Evolutionary conservation across 2,888 invertebrate genomes (phyloP).

Genomic region (Caenorhabditis sp.): DNA sequence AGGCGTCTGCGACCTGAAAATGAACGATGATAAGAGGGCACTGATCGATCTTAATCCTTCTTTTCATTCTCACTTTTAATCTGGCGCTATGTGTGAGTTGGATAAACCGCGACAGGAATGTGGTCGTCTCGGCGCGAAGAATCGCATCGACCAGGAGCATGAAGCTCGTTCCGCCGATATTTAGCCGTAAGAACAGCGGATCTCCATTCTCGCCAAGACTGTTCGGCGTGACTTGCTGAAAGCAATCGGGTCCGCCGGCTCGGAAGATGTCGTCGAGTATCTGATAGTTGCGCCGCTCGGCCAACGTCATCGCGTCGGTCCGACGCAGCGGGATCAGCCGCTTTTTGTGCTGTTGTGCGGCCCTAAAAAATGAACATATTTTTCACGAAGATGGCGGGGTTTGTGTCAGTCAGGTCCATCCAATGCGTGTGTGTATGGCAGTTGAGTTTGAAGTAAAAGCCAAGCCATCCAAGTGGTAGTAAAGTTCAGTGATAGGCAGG

Average conservation of each 20-base stretch:
- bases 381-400: too few relatives aligned
- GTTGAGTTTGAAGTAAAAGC: background rate
- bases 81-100: conserved; percentile 80
- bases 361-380: conserved; percentile 66
- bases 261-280: conserved; percentile 80
- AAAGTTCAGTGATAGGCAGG: conserved; percentile 44
- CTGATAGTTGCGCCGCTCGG: conserved; percentile 78
- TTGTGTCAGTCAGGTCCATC: background rate
- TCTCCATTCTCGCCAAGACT: conserved; percentile 69
- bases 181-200: conserved; percentile 78
- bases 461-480: conserved; percentile 9
- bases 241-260: conserved; percentile 72
- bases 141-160: conserved; percentile 79
- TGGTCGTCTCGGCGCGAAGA: conserved; percentile 78
- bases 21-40: conserved; percentile 24
- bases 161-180: conserved; percentile 81
- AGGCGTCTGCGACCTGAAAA: conserved; percentile 80
- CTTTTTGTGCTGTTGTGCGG: conserved; percentile 83
- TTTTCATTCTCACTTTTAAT: conserved; percentile 69
- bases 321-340: conserved; percentile 81
- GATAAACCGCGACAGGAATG: conserved; percentile 81
- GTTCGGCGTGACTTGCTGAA: conserved; percentile 72
- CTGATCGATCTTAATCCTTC: background rate
- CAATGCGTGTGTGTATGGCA: background rate
- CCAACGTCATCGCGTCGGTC: conserved; percentile 82